Percentiles rank a stretch among this genome's conserved stretches.
Evolutionary conservation across 1,140 invertebrate genomes (phyloP).

Genomic region (Plectrocnemia conspersa): DNA sequence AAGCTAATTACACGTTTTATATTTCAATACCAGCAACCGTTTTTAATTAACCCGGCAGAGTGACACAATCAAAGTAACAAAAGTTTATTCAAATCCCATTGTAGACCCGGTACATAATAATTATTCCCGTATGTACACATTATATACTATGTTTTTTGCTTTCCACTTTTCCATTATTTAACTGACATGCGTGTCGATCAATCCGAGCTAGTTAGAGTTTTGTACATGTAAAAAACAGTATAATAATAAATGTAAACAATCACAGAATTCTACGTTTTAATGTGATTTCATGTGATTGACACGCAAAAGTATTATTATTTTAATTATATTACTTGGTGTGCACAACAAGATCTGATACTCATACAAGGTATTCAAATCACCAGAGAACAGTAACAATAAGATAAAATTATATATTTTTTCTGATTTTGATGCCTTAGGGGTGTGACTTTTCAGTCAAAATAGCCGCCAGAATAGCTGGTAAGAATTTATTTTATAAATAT

Average conservation of each 20-base stretch:
- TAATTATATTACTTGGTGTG: too few species aligned
- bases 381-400: too few species aligned
- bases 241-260: conserved; percentile 15
- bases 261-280: background rate
- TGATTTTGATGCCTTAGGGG: too few species aligned
- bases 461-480: too few species aligned
- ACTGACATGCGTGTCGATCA: conserved; percentile 14
- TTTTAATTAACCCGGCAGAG: conserved; percentile 33
- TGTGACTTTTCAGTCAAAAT: too few species aligned
- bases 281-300: conserved; percentile 14
- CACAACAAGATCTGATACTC: too few species aligned
- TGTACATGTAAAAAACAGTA: conserved; percentile 4
- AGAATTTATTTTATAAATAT: too few species aligned
- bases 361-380: too few species aligned
- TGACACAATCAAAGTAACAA: conserved; percentile 30
- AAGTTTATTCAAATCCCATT: conserved; percentile 31
- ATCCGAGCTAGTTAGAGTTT: background rate
- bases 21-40: conserved; percentile 27
- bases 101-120: background rate
- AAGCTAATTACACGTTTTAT: conserved; percentile 13
- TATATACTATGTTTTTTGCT: conserved; percentile 5
- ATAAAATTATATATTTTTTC: too few species aligned
- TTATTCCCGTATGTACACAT: background rate
- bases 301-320: conserved; percentile 15
- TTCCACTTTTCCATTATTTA: background rate